These are phyloP conservation scores for Sminthopsis crassicaudata DNA, from an alignment of 2,113 vertebrate genomes.

Conservation along the genomic window DNA sequence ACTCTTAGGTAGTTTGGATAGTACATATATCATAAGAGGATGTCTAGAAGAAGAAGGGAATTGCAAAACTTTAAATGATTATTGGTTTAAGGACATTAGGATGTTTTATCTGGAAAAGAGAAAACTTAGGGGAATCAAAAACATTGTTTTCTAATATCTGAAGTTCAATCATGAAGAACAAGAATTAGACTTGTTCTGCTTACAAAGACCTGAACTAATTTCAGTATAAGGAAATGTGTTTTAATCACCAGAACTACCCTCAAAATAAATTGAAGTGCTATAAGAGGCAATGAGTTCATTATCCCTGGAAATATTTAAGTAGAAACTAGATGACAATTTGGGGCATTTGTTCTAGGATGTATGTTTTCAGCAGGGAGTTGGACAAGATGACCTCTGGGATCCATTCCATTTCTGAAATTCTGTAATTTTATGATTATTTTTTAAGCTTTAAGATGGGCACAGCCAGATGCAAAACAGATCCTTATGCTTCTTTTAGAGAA, in stretches of 20 bases:
- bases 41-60: not conserved
- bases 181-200: not conserved
- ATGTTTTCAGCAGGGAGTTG: not conserved
- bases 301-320: not conserved
- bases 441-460: not conserved
- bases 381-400: not conserved
- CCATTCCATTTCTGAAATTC: not conserved
- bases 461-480: not conserved
- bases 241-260: not conserved
- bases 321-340: not conserved
- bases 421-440: not conserved
- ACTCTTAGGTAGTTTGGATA: not conserved
- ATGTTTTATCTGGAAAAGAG: not conserved
- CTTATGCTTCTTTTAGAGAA: constrained; percentile 1
- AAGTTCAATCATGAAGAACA: not conserved
- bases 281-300: not conserved
- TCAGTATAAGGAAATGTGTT: not conserved
- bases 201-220: not conserved
- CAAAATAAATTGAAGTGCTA: not conserved
- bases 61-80: not conserved
- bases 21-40: not conserved
- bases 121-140: not conserved
- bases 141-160: not conserved
- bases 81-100: not conserved
- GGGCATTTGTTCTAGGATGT: not conserved